Conservation (phyloP, 2,797 vertebrate species). For the Phoeniculus purpureus region DNA sequence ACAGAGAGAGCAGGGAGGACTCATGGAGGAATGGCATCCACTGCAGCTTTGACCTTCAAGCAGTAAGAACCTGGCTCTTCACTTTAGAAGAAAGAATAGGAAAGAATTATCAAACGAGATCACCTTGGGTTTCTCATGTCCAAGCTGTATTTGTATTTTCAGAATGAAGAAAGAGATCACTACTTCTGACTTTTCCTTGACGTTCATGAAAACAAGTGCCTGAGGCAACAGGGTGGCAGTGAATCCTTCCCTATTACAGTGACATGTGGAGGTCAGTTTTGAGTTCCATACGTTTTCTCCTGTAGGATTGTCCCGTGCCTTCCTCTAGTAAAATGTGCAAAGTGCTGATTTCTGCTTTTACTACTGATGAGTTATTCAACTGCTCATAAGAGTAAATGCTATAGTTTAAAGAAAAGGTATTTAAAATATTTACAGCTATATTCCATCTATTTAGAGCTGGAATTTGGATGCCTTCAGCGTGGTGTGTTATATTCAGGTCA, state of each 20-base stretch:
- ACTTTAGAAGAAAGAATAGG: background rate
- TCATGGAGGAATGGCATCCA: background rate
- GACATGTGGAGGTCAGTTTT: background rate
- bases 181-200: background rate
- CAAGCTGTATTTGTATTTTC: background rate
- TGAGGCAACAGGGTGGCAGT: fast-evolving
- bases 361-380: background rate
- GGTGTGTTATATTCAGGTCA: background rate
- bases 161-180: background rate
- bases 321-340: background rate
- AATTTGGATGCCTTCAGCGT: background rate
- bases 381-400: background rate
- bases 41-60: background rate
- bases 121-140: background rate
- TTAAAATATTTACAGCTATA: background rate
- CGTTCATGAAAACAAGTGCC: background rate
- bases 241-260: background rate
- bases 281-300: background rate
- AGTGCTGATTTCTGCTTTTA: background rate
- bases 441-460: background rate
- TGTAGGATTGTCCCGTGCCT: background rate
- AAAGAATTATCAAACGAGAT: background rate
- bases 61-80: background rate
- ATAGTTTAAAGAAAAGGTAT: background rate
- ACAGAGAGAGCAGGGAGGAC: background rate